These are phyloP conservation scores for Diglossa cyanea DNA, from an alignment of 2,797 vertebrate genomes.

Conservation along the genomic window DNA sequence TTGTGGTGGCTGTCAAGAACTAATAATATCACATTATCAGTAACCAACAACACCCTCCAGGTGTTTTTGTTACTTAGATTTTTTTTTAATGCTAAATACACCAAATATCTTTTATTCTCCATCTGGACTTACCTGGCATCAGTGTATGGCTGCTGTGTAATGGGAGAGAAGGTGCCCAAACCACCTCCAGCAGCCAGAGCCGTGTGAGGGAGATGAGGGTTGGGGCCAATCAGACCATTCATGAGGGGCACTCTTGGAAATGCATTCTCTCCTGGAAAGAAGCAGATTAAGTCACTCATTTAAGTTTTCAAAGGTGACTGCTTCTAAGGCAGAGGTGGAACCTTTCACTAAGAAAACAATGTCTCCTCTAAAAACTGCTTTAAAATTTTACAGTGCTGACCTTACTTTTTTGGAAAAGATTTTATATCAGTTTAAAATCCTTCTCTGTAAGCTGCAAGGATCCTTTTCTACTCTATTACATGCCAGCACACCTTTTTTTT, in stretches of 20 bases:
- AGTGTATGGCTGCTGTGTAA: constrained; percentile 86
- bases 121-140: constrained; percentile 84
- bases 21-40: neutral
- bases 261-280: constrained; percentile 81
- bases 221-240: constrained; percentile 92
- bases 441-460: neutral
- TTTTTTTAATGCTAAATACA: neutral
- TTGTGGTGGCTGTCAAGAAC: neutral
- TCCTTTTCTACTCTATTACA: neutral
- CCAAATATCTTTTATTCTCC: neutral
- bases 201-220: constrained; percentile 81
- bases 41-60: neutral
- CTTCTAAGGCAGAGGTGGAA: neutral
- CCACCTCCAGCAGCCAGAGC: constrained; percentile 83
- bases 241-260: constrained; percentile 93
- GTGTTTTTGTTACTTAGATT: neutral
- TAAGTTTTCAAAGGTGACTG: neutral
- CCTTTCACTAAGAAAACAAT: neutral
- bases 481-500: neutral
- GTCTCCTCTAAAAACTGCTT: neutral
- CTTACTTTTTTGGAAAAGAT: neutral
- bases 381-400: neutral
- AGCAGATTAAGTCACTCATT: neutral
- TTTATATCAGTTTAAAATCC: neutral
- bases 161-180: constrained; percentile 84